phyloP scores from a whole-genome alignment of 2,113 vertebrate species.

The Microcebus ravelobensis region DNA sequence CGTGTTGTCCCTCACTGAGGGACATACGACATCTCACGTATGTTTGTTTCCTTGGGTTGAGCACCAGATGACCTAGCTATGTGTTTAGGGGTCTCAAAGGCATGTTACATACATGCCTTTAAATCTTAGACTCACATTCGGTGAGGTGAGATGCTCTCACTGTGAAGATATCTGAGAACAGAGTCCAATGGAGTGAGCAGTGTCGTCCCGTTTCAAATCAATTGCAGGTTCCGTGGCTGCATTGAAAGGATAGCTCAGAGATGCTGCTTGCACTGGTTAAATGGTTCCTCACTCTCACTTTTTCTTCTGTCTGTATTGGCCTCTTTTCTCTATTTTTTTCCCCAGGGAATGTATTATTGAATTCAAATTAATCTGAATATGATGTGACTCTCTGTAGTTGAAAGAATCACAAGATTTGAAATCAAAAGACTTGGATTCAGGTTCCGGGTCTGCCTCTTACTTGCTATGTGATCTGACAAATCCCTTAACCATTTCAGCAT shows the following conservation, averaged over 20 bases:
- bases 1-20: not conserved
- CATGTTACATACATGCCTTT: not conserved
- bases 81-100: not conserved
- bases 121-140: not conserved
- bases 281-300: not conserved
- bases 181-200: not conserved
- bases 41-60: not conserved
- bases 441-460: not conserved
- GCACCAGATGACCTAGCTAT: not conserved
- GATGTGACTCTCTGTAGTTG: not conserved
- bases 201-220: rapidly evolving
- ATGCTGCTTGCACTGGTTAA: no score
- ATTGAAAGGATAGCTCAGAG: not conserved
- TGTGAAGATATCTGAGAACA: not conserved
- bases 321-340: not conserved
- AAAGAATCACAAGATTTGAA: not conserved
- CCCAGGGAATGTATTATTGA: not conserved
- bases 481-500: not conserved
- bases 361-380: not conserved
- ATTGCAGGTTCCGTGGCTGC: rapidly evolving
- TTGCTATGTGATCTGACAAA: not conserved
- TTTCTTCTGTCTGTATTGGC: not conserved
- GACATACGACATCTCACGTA: no score
- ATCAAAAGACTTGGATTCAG: not conserved
- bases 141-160: not conserved